These are phyloP conservation scores for Eubasilissa splendida DNA, from an alignment of 2,888 invertebrate genomes.

Conservation along the genomic window DNA sequence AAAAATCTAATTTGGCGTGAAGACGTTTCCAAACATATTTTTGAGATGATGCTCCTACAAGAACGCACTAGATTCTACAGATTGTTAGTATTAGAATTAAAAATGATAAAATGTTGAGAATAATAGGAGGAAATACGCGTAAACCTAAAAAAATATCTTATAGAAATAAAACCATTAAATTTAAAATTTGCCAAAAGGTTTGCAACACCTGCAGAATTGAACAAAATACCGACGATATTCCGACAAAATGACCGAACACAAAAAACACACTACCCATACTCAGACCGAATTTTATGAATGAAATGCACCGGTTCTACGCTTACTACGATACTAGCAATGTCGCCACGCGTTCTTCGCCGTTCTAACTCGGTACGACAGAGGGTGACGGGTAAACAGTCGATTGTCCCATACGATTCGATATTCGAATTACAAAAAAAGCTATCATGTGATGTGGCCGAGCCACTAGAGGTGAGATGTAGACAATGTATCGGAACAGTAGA, in stretches of 20 bases:
- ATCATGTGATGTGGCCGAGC: constrained; percentile 23
- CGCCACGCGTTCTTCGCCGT: constrained; percentile 17
- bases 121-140: no score
- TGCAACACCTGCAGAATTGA: constrained; percentile 10
- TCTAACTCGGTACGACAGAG: constrained; percentile 11
- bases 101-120: no score
- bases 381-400: constrained; percentile 6
- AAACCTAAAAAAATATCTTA: no score
- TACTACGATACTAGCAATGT: constrained; percentile 34
- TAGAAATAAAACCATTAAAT: no score
- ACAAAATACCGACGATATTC: constrained; percentile 49
- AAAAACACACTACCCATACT: constrained; percentile 32
- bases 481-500: constrained; percentile 1
- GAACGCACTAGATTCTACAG: no score
- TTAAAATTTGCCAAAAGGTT: constrained; percentile 16
- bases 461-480: neutral
- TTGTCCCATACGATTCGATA: constrained; percentile 16
- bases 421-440: constrained; percentile 16
- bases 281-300: constrained; percentile 53
- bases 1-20: no score
- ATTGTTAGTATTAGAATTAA: no score
- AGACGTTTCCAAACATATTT: no score
- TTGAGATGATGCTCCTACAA: no score
- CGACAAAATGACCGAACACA: constrained; percentile 48
- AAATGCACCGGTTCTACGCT: constrained; percentile 46